phyloP scores from a whole-genome alignment of 1,140 invertebrate species.

The Saccostrea glomerata region DNA sequence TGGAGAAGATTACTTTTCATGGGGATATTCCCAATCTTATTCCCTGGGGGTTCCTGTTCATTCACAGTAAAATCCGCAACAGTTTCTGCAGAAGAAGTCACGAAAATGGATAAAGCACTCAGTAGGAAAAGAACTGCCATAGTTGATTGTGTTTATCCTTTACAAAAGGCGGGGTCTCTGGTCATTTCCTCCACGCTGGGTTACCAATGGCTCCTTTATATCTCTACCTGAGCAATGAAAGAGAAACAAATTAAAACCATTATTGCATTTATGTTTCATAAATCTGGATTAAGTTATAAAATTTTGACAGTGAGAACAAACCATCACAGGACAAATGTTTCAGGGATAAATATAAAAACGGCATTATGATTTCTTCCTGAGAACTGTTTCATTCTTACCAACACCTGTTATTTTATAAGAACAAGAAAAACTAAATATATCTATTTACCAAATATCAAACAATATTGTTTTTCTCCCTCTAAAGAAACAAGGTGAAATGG shows the following conservation, averaged over 20 bases:
- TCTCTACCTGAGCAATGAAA: slow-evolving; percentile 20
- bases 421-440: background rate
- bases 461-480: background rate
- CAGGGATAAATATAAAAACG: slow-evolving; percentile 13
- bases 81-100: slow-evolving; percentile 7
- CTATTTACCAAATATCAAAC: background rate
- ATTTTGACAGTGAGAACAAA: background rate
- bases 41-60: background rate
- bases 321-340: background rate
- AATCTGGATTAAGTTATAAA: slow-evolving; percentile 37
- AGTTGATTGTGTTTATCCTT: slow-evolving; percentile 19
- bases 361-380: background rate
- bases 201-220: slow-evolving; percentile 14
- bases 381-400: background rate
- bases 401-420: background rate
- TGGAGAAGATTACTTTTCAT: background rate
- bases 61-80: slow-evolving; percentile 24
- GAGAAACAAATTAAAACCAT: slow-evolving; percentile 36
- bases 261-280: slow-evolving; percentile 35
- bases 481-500: background rate
- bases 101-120: slow-evolving; percentile 21
- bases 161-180: background rate
- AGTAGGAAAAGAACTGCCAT: slow-evolving; percentile 20
- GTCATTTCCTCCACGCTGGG: slow-evolving; percentile 17
- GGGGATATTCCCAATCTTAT: slow-evolving; percentile 3